Percentiles rank a stretch among this genome's conserved stretches.
phyloP scores from a whole-genome alignment of 2,113 vertebrate genomes.

The Saguinus imperator region DNA sequence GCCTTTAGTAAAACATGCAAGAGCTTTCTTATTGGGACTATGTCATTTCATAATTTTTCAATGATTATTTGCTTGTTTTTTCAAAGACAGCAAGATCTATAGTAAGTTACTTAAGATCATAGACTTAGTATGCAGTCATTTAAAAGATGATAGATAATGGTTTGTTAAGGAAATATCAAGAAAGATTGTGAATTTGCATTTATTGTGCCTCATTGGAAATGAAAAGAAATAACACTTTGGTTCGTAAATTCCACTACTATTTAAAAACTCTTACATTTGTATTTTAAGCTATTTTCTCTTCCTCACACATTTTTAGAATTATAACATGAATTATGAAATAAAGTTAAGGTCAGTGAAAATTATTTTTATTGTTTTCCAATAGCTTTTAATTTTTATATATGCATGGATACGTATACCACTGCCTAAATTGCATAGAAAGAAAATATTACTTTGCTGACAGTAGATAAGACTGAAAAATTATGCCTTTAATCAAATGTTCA shows the following conservation, averaged over 20 bases:
- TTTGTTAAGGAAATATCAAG: background rate
- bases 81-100: background rate
- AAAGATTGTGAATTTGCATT: background rate
- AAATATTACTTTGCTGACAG: background rate
- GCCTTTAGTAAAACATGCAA: background rate
- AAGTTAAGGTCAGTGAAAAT: background rate
- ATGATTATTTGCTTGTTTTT: background rate
- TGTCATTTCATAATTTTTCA: background rate
- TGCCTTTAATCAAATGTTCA: background rate
- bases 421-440: background rate
- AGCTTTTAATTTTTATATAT: background rate
- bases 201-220: background rate
- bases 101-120: background rate
- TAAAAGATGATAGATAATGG: background rate
- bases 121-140: background rate
- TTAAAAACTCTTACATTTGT: background rate
- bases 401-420: background rate
- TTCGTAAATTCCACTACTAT: background rate
- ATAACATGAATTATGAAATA: background rate
- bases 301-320: background rate
- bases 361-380: background rate
- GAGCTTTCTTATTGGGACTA: background rate
- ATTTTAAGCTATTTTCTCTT: constrained; percentile 10
- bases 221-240: background rate
- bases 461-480: background rate